Percentiles rank a stretch among this genome's conserved stretches.
Conservation (phyloP, 2,888 invertebrate genomes). For the Eustalomyia histrio region DNA sequence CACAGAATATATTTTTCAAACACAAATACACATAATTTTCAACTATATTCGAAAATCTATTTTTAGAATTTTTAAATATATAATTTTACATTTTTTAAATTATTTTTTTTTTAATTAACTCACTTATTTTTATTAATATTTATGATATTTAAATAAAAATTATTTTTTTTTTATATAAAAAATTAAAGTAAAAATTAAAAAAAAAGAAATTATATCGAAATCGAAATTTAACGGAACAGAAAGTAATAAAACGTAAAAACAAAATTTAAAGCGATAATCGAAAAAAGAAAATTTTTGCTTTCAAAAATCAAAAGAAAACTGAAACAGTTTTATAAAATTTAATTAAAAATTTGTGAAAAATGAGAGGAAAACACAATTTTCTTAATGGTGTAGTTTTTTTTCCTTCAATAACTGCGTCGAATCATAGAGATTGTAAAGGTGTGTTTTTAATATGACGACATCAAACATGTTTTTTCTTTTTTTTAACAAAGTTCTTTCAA, state of each 20-base stretch:
- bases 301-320: conserved; percentile 61
- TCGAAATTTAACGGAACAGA: conserved; percentile 35
- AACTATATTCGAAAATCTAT: conserved; percentile 47
- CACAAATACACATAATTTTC: conserved; percentile 47
- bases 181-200: conserved; percentile 29
- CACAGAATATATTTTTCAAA: conserved; percentile 20
- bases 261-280: conserved; percentile 46
- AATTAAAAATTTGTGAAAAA: background rate
- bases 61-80: conserved; percentile 48
- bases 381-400: background rate
- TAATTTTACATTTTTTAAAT: conserved; percentile 21
- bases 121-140: conserved; percentile 38
- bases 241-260: conserved; percentile 26
- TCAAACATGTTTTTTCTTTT: conserved; percentile 6
- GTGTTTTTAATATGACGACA: conserved; percentile 2
- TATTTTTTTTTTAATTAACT: conserved; percentile 40
- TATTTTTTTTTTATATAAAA: conserved; percentile 7
- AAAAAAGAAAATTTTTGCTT: conserved; percentile 43
- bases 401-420: conserved; percentile 35
- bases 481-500: background rate
- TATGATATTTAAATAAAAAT: background rate
- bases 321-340: conserved; percentile 43
- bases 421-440: conserved; percentile 31
- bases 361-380: conserved; percentile 6
- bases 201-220: conserved; percentile 35